These are phyloP conservation scores for Ceyx margarethae DNA, from an alignment of 2,113 vertebrate genomes.

Conservation along the genomic window DNA sequence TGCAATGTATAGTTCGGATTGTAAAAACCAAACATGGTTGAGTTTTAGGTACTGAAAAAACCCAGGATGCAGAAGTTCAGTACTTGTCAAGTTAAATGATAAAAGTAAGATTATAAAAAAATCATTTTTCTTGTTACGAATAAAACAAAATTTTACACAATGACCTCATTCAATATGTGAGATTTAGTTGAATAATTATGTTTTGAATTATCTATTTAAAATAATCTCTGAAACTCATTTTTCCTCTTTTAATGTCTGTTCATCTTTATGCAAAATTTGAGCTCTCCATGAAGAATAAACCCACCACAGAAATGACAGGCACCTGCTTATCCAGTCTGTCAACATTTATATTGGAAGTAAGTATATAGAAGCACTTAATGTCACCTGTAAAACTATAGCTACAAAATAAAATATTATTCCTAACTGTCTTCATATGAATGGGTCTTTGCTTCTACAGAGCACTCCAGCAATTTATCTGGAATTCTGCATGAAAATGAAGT, in stretches of 20 bases:
- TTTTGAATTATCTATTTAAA: not conserved
- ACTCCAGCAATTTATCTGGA: not conserved
- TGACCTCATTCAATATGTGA: not conserved
- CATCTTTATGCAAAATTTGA: not conserved
- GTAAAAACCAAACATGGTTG: not conserved
- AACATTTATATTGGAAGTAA: not conserved
- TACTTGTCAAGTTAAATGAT: not conserved
- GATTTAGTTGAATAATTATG: not conserved
- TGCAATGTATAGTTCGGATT: not conserved
- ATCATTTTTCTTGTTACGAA: conserved; percentile 3
- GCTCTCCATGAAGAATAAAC: not conserved
- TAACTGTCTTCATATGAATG: not conserved
- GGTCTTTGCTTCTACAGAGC: not conserved
- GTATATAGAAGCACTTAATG: not conserved
- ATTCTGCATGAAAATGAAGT: not conserved
- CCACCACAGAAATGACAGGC: not conserved
- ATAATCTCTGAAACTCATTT: not conserved
- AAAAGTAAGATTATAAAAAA: not conserved
- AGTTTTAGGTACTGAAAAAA: not conserved
- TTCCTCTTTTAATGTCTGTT: not conserved
- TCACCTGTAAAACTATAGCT: not conserved
- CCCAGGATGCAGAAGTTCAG: not conserved
- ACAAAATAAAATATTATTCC: not conserved
- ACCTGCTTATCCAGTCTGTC: not conserved
- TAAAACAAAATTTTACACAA: not conserved